Conservation (phyloP, 2,113 vertebrate species). For the Cyprinodon variegatus region DNA sequence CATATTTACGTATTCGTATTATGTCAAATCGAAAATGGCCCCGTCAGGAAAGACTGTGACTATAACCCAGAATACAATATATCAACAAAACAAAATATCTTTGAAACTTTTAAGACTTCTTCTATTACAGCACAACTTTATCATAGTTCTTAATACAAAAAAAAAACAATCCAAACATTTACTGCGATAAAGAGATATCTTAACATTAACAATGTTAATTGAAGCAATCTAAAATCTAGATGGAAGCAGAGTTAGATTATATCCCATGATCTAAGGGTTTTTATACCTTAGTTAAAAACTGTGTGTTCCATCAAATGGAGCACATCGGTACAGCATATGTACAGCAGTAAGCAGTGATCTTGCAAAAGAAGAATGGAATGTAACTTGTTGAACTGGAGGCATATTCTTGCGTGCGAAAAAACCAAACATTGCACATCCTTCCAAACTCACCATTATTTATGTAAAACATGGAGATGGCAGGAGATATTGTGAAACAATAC, state of each 20-base stretch:
- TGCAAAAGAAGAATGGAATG: background rate
- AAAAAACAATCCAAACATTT: background rate
- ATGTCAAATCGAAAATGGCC: slow-evolving; percentile 7
- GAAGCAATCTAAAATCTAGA: background rate
- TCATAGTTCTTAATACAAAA: background rate
- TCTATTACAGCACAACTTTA: background rate
- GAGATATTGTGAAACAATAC: no score
- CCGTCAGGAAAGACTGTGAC: slow-evolving; percentile 3
- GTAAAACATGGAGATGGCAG: no score
- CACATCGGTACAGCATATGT: background rate
- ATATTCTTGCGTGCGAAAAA: no score
- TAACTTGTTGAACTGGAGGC: background rate
- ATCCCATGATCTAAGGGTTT: background rate
- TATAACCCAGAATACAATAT: background rate
- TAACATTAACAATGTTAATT: background rate
- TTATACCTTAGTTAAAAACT: background rate
- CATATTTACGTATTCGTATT: slow-evolving; percentile 3
- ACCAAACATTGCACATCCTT: no score
- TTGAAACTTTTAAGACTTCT: background rate
- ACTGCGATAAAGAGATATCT: background rate
- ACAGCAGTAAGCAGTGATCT: background rate
- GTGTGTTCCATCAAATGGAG: background rate
- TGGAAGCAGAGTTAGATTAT: background rate
- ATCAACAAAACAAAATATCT: background rate
- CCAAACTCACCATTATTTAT: no score